Evolutionary conservation across 2,113 vertebrate species (phyloP).

Genomic region (Strix aluco): DNA sequence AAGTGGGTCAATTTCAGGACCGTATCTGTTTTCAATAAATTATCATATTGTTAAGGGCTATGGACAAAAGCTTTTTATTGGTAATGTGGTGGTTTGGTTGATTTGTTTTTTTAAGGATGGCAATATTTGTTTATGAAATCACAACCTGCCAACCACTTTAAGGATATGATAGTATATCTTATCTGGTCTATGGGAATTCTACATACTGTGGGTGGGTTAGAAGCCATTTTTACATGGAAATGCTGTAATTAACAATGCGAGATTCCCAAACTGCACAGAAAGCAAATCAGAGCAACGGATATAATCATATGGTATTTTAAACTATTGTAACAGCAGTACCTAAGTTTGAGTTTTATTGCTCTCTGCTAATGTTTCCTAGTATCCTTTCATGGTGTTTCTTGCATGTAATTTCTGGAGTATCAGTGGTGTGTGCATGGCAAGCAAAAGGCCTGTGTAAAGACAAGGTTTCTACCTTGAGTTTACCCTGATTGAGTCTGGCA

Average conservation of each 20-base stretch:
- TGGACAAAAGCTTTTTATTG: constrained; percentile 58
- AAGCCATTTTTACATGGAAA: not conserved
- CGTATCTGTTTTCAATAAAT: constrained; percentile 81
- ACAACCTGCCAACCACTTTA: not conserved
- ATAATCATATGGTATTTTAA: not conserved
- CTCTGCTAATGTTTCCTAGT: not conserved
- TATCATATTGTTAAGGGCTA: constrained; percentile 67
- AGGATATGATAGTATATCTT: not conserved
- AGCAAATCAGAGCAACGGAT: not conserved
- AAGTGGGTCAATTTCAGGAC: constrained; percentile 79
- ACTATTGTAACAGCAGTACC: not conserved
- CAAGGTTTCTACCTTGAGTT: not conserved
- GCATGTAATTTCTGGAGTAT: not conserved
- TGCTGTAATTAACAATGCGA: constrained; percentile 1
- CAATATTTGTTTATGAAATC: not conserved
- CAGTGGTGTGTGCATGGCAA: not conserved
- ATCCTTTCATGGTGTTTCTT: not conserved
- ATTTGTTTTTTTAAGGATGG: not conserved
- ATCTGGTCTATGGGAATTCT: not conserved
- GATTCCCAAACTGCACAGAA: not conserved
- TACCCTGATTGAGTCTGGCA: not conserved
- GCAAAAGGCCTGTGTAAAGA: not conserved
- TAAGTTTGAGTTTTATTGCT: not conserved
- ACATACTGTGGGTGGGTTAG: not conserved
- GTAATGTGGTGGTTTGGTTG: not conserved